phyloP scores from a whole-genome alignment of 2,797 vertebrate genomes.

The Microctenopoma lineatum region DNA sequence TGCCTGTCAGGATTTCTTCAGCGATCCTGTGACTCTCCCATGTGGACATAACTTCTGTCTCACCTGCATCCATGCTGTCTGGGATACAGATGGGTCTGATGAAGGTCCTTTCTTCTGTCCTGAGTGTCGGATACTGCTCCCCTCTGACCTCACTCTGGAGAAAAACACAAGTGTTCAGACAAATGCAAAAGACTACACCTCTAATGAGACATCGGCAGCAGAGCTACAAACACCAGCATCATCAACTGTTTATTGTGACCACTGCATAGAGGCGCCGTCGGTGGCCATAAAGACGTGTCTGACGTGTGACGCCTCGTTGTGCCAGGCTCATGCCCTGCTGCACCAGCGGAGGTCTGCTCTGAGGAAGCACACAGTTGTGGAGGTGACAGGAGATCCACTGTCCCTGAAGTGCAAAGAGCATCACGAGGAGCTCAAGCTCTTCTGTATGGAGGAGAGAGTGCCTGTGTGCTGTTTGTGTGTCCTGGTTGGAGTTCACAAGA shows the following conservation, averaged over 20 bases:
- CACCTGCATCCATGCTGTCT: slow-evolving; percentile 80
- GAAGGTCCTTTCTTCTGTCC: slow-evolving; percentile 79
- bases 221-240: slow-evolving; percentile 10
- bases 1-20: slow-evolving; percentile 80
- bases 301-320: slow-evolving; percentile 83
- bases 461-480: slow-evolving; percentile 82
- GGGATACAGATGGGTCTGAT: slow-evolving; percentile 70
- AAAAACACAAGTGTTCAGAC: slow-evolving; percentile 71
- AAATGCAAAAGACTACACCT: slow-evolving; percentile 62
- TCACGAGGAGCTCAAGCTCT: slow-evolving; percentile 81
- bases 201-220: slow-evolving; percentile 15
- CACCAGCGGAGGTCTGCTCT: slow-evolving; percentile 79
- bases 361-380: slow-evolving; percentile 79
- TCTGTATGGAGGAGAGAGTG: slow-evolving; percentile 77
- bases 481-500: slow-evolving; percentile 78
- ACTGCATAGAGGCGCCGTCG: slow-evolving; percentile 77
- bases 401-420: slow-evolving; percentile 84
- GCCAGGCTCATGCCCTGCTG: slow-evolving; percentile 77
- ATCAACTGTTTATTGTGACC: slow-evolving; percentile 74
- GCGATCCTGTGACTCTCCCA: slow-evolving; percentile 76
- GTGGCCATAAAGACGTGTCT: slow-evolving; percentile 81
- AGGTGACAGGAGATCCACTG: slow-evolving; percentile 74
- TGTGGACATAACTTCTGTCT: slow-evolving; percentile 83
- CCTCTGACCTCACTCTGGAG: slow-evolving; percentile 71
- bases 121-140: slow-evolving; percentile 83